Evolutionary conservation across 2,113 vertebrate genomes (phyloP).

Genomic region (Oceanodroma tethys): DNA sequence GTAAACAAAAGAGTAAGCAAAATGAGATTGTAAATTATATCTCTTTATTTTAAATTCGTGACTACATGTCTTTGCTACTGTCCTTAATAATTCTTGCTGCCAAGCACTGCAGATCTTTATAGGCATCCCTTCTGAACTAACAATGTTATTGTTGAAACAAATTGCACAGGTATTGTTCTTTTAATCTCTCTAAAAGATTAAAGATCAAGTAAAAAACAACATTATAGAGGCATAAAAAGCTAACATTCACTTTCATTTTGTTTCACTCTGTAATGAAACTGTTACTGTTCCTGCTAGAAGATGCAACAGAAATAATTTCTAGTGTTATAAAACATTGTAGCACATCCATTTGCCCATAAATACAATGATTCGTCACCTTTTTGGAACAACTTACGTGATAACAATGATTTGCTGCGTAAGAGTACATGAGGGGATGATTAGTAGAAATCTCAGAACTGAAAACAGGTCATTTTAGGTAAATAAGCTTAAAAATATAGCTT

Average conservation of each 20-base stretch:
- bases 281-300: slow-evolving; percentile 17
- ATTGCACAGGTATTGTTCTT: neutral
- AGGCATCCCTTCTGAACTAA: neutral
- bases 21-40: neutral
- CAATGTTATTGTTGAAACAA: neutral
- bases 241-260: neutral
- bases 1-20: neutral
- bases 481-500: neutral
- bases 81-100: neutral
- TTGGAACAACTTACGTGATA: neutral
- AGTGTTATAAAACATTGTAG: slow-evolving; percentile 11
- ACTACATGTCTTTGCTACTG: neutral
- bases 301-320: slow-evolving; percentile 36
- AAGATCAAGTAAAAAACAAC: neutral
- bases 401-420: neutral
- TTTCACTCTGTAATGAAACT: slow-evolving; percentile 41
- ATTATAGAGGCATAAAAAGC: neutral
- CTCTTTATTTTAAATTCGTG: neutral
- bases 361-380: neutral
- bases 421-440: neutral
- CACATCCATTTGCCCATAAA: slow-evolving; percentile 10
- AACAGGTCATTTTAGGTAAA: slow-evolving; percentile 25
- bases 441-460: neutral
- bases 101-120: neutral
- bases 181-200: slow-evolving; percentile 15